A percentile compares a stretch with the other conserved stretches of the same genome.
Conservation (phyloP, 23 tunicate genomes). For the Phallusia fumigata region DNA sequence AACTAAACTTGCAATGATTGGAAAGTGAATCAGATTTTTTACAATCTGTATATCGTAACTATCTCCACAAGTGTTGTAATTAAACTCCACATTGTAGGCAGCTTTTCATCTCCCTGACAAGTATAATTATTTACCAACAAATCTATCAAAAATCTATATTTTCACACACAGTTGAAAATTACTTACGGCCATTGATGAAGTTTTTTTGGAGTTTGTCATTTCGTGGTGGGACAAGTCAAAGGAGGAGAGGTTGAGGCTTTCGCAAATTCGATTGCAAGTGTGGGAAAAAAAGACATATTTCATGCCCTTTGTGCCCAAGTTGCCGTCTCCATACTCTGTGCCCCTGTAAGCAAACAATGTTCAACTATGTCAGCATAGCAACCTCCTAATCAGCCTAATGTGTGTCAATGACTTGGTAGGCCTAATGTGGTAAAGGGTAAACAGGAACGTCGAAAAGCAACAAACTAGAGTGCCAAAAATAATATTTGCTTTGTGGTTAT, state of each 20-base stretch:
- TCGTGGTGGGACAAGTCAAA: slow-evolving; percentile 75
- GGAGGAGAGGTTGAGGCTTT: slow-evolving; percentile 81
- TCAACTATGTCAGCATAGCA: neutral
- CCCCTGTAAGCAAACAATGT: slow-evolving; percentile 48
- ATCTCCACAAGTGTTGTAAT: too few species aligned
- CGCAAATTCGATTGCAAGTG: slow-evolving; percentile 85
- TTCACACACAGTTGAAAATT: neutral
- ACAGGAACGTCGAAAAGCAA: neutral
- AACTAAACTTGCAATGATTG: too few species aligned
- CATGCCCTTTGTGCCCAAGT: slow-evolving; percentile 97
- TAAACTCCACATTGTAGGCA: too few species aligned
- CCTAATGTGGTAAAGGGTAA: neutral
- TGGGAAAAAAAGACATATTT: slow-evolving; percentile 87
- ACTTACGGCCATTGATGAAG: slow-evolving; percentile 58
- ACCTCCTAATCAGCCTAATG: neutral
- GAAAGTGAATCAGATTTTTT: too few species aligned
- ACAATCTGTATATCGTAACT: too few species aligned
- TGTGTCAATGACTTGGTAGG: neutral
- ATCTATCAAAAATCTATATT: neutral
- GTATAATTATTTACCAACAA: neutral
- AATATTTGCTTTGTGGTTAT: neutral
- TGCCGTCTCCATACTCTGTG: slow-evolving; percentile 97
- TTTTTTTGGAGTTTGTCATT: slow-evolving; percentile 35
- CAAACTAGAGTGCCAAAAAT: neutral
- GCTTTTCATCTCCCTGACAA: too few species aligned